phyloP scores from a whole-genome alignment of 2,888 invertebrate species.

The Philhelius pedissequus region DNA sequence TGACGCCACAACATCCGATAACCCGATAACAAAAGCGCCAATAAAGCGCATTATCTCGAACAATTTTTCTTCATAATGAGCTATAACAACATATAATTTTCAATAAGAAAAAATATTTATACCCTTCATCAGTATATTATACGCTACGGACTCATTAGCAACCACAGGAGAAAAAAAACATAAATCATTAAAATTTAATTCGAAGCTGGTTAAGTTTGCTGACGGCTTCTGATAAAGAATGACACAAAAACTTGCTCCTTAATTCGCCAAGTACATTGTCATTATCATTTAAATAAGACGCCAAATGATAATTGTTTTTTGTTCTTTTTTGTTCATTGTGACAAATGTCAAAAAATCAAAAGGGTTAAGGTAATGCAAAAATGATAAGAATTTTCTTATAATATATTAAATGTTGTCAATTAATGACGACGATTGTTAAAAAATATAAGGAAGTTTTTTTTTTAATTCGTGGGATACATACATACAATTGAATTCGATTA shows the following conservation, averaged over 20 bases:
- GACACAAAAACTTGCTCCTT: background rate
- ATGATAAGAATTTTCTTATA: background rate
- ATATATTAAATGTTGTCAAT: background rate
- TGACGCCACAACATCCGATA: background rate
- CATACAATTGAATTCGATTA: background rate
- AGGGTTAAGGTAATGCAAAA: constrained; percentile 14
- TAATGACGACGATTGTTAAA: background rate
- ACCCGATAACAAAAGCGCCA: background rate
- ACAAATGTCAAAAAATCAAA: constrained; percentile 1
- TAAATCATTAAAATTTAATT: background rate
- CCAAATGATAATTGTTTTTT: background rate
- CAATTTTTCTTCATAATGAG: background rate
- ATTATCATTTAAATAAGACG: constrained; percentile 1
- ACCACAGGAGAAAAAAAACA: background rate
- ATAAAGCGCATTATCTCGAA: background rate
- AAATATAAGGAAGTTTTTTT: background rate
- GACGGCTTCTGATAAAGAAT: background rate
- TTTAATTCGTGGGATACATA: background rate
- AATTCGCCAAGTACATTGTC: background rate
- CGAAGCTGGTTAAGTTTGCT: background rate
- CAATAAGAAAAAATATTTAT: background rate
- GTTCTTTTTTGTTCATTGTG: background rate
- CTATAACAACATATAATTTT: background rate
- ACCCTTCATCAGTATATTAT: background rate
- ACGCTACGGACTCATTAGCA: background rate